Evolutionary conservation across 1,140 invertebrate species (phyloP).

Genomic region (Drosophila miranda): DNA sequence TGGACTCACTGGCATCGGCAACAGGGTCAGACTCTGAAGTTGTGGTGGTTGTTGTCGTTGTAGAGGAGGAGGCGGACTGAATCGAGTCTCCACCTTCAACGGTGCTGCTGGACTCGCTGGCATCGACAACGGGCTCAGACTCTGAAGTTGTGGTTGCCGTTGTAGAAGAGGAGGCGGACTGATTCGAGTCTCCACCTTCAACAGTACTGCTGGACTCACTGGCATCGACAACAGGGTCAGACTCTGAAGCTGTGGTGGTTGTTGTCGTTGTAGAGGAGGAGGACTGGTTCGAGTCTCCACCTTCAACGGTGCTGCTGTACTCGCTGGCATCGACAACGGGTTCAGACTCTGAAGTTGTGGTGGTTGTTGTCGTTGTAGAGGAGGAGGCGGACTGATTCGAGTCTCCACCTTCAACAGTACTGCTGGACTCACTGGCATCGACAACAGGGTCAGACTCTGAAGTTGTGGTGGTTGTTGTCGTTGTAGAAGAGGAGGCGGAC

Average conservation of each 20-base stretch:
- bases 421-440: too few species aligned
- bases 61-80: conserved; percentile 4
- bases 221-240: not conserved
- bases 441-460: too few species aligned
- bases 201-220: not conserved
- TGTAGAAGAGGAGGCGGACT: not conserved
- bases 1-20: not conserved
- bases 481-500: too few species aligned
- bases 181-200: not conserved
- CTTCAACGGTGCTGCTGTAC: not conserved
- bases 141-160: not conserved
- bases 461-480: too few species aligned
- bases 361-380: conserved; percentile 1
- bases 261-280: conserved; percentile 2
- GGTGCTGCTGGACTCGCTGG: not conserved
- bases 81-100: too few species aligned
- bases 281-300: not conserved
- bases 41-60: too few species aligned
- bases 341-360: not conserved
- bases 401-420: too few species aligned
- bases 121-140: too few species aligned
- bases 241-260: conserved; percentile 2
- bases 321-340: not conserved
- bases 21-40: not conserved
- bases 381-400: too few species aligned